phyloP scores from a whole-genome alignment of 2,113 vertebrate species.

The Nothoprocta perdicaria region DNA sequence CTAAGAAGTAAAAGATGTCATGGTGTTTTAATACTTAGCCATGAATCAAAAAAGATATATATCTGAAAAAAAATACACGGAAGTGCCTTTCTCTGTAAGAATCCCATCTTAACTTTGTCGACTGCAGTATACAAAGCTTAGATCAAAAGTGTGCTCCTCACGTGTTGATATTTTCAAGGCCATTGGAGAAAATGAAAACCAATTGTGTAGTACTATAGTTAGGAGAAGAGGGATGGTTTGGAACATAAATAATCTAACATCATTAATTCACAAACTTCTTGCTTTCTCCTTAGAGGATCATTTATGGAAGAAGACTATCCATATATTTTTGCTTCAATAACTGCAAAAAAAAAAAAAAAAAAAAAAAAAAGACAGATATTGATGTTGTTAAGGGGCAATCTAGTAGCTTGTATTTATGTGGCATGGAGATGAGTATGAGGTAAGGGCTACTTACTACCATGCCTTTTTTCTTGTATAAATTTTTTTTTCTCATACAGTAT shows the following conservation, averaged over 20 bases:
- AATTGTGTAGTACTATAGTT: background rate
- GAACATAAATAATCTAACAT: background rate
- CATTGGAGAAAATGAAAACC: constrained; percentile 38
- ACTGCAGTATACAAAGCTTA: background rate
- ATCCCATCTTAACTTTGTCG: background rate
- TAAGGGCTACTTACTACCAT: background rate
- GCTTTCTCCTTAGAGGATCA: background rate
- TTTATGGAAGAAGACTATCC: background rate
- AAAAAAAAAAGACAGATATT: background rate
- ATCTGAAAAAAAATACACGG: background rate
- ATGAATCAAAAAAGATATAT: background rate
- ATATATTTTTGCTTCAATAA: background rate
- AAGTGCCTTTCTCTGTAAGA: background rate
- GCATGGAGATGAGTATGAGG: background rate
- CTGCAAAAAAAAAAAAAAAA: background rate
- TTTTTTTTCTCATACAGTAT: background rate
- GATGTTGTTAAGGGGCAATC: background rate
- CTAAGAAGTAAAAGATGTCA: background rate
- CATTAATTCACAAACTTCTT: fast-evolving
- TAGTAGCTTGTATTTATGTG: background rate
- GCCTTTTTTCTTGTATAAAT: background rate
- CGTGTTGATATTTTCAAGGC: background rate
- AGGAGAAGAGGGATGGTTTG: background rate
- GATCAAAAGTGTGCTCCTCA: background rate
- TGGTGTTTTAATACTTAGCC: background rate